These are phyloP conservation scores for human DNA, from an alignment of 2,113 vertebrate genomes.

Conservation along the genomic window GRCh38 chr2:95362501-95363000, in stretches of 20 bases:
- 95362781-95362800: no score
- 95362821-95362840: not conserved
- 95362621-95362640: no score
- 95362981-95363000: not conserved
- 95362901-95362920: not conserved
- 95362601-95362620: no score
- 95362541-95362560: not conserved
- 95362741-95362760: no score
- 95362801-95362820: no score
- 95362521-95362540: not conserved
- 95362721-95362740: no score
- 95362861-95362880: not conserved
- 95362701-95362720: no score
- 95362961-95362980: not conserved
- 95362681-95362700: no score
- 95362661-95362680: no score
- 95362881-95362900: not conserved
- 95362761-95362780: no score
- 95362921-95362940: not conserved
- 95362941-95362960: not conserved
- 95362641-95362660: no score
- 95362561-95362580: not conserved
- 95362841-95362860: not conserved
- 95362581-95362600: not conserved
- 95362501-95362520: not conserved